Evolutionary conservation across 1,140 invertebrate genomes (phyloP), one percentile per base, ranked within the genome.

Genomic region (Papilio dardanus): DNA sequence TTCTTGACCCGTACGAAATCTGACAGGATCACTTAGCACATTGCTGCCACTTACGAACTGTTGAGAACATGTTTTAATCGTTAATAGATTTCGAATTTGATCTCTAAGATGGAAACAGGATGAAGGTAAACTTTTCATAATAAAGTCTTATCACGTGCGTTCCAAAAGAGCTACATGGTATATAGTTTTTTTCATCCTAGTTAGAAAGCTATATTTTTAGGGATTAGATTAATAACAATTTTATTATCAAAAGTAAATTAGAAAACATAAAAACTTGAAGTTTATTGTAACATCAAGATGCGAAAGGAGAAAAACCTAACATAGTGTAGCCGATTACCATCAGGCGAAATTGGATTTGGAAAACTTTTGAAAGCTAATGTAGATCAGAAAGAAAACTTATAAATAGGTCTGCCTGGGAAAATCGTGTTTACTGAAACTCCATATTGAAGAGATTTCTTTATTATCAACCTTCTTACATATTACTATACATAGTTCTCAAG

Each of bases 311-410:
- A 62, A n/a, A 62, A 62, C 21, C 50, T 24, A 24, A 62, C 54
- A 28, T 28, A 62, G 24, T 12, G 54, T 14, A 62, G 54, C 54
- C 54, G 67, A 69, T 69, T 69, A 69, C 67, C 67, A 69, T 69
- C 67, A 42, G 67, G 16, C 21, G 67, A 69, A 42, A 69, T 69
- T 69, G 67, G 67, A 69, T 69, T 69, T 69, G 67, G 14, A 14
- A 69, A 69, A 69, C 31, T 69, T 69, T 69, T 46, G 10, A 35
- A 42, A 69, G 37, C 67, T 42, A 69, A 69, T 69, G 67, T 69
- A 69, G 67, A 69, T 69, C 67, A 69, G 67, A 69, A 31, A 28
- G 67, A 69, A 68, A 69, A 69, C 67, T 42, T 42, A 69, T 69
- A 69, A 69, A 40, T 35, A 69, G 66, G 67, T 40, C 37, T 69